These are phyloP conservation scores for Sciaenops ocellatus DNA, from an alignment of 2,797 vertebrate genomes.

Conservation along the genomic window DNA sequence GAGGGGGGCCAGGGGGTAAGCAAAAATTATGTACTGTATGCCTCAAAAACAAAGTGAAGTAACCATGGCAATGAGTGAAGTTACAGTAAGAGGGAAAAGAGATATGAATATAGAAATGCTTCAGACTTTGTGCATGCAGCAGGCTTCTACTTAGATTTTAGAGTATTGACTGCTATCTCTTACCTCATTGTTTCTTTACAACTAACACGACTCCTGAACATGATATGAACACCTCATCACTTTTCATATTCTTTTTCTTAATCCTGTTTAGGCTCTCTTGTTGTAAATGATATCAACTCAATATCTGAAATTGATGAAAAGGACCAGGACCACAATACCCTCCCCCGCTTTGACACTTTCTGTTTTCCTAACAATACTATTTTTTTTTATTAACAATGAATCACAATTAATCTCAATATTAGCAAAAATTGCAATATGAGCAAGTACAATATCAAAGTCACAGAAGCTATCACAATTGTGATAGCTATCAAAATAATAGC, in stretches of 20 bases:
- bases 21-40: neutral
- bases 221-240: neutral
- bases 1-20: neutral
- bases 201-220: neutral
- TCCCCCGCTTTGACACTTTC: neutral
- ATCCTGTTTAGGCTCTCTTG: neutral
- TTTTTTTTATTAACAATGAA: neutral
- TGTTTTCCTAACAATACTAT: neutral
- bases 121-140: neutral
- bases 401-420: too few relatives aligned
- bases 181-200: neutral
- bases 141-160: neutral
- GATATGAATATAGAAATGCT: too few relatives aligned
- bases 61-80: constrained; percentile 9
- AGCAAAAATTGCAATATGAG: too few relatives aligned
- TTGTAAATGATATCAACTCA: neutral
- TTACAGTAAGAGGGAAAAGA: neutral
- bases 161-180: neutral
- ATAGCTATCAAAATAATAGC: too few relatives aligned
- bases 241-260: neutral
- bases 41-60: neutral
- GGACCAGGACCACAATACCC: neutral
- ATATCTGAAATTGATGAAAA: neutral
- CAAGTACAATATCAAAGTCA: too few relatives aligned
- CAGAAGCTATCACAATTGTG: too few relatives aligned